A percentile compares a stretch with the other conserved stretches of the same genome.
phyloP scores from a whole-genome alignment of 2,888 invertebrate species.

The Hypsopygia costalis region DNA sequence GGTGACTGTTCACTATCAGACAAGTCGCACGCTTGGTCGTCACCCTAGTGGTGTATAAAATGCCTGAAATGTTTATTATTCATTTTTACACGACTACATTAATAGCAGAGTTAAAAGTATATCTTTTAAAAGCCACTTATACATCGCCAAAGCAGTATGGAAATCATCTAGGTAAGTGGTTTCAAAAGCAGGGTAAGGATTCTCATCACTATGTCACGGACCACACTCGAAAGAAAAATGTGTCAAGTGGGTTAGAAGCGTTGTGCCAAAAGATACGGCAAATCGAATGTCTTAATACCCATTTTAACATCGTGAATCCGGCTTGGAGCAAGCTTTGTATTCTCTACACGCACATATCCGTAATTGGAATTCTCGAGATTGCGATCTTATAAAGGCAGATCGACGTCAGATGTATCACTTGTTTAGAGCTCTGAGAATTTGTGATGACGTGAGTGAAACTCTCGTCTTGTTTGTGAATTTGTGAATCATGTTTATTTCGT shows the following conservation, averaged over 20 bases:
- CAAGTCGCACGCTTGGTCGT: too few species aligned
- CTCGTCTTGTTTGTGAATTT: slow-evolving; percentile 8
- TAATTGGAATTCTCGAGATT: slow-evolving; percentile 71
- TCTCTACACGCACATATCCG: slow-evolving; percentile 49
- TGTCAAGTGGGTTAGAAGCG: slow-evolving; percentile 2
- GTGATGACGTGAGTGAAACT: slow-evolving; percentile 24
- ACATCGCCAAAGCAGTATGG: too few species aligned
- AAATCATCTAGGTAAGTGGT: too few species aligned
- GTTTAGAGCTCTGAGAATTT: slow-evolving; percentile 35
- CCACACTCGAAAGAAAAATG: not conserved
- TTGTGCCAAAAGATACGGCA: slow-evolving; percentile 7
- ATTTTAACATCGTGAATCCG: slow-evolving; percentile 15
- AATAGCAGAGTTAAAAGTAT: too few species aligned
- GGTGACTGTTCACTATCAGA: too few species aligned
- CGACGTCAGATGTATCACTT: slow-evolving; percentile 53
- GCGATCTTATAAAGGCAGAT: slow-evolving; percentile 56
- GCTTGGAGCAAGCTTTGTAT: slow-evolving; percentile 26
- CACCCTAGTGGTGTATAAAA: too few species aligned
- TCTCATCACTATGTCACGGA: too few species aligned
- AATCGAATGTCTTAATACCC: slow-evolving; percentile 11
- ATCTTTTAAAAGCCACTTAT: too few species aligned
- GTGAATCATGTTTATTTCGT: not conserved
- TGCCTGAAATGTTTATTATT: too few species aligned
- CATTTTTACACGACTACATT: too few species aligned
- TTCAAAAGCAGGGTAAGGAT: too few species aligned